phyloP scores from a whole-genome alignment of 2,113 vertebrate species.

The Tragelaphus scriptus region DNA sequence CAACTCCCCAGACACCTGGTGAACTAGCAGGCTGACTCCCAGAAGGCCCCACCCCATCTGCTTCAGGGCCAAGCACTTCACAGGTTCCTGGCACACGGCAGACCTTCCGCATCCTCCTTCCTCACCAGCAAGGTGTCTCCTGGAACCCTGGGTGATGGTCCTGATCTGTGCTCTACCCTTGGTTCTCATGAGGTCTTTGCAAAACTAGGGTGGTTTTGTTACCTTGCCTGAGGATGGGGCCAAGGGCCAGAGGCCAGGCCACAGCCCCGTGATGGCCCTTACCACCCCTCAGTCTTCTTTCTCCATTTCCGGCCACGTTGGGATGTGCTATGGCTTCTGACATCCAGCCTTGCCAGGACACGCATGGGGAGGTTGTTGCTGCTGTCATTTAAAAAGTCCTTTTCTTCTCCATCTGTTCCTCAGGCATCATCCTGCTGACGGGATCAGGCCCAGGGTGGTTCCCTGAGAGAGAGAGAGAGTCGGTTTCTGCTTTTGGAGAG shows the following conservation, averaged over 20 bases:
- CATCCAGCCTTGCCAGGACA: background rate
- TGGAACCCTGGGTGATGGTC: background rate
- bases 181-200: background rate
- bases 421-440: background rate
- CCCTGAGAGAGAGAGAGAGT: background rate
- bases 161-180: background rate
- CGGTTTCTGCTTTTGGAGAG: background rate
- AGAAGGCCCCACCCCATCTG: background rate
- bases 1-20: background rate
- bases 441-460: background rate
- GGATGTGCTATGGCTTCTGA: background rate
- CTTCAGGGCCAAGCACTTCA: background rate
- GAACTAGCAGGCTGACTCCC: background rate
- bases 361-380: accelerated
- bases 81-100: background rate
- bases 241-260: too few relatives aligned
- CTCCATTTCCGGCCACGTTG: background rate
- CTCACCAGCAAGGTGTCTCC: background rate
- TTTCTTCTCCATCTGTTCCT: background rate
- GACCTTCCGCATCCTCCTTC: background rate
- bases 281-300: background rate
- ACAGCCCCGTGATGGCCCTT: background rate
- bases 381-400: background rate
- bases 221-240: background rate
- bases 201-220: background rate